phyloP scores from a whole-genome alignment of 2,888 invertebrate species.

The Augochlorella aurata region DNA sequence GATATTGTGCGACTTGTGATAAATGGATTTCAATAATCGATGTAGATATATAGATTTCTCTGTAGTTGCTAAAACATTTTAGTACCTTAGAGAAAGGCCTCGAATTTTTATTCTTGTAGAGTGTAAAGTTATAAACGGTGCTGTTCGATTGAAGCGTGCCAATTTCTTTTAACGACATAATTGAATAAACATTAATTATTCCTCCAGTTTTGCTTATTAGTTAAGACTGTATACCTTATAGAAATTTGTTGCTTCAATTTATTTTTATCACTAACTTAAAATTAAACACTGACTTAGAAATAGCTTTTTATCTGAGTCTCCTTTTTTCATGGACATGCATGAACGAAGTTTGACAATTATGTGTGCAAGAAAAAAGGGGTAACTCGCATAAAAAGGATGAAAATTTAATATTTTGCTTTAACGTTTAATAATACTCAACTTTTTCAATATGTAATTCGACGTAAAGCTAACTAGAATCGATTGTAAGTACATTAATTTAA shows the following conservation, averaged over 20 bases:
- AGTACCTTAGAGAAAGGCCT: conserved; percentile 29
- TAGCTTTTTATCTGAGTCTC: too few species aligned
- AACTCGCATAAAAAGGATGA: too few species aligned
- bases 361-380: too few species aligned
- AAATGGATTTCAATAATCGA: conserved; percentile 31
- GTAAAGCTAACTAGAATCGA: too few species aligned
- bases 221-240: neutral
- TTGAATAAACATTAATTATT: conserved; percentile 24
- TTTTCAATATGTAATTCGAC: too few species aligned
- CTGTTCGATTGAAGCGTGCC: conserved; percentile 22
- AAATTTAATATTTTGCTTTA: too few species aligned
- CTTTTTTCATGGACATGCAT: too few species aligned
- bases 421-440: too few species aligned
- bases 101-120: conserved; percentile 40
- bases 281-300: too few species aligned
- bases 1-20: conserved; percentile 34
- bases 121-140: conserved; percentile 2
- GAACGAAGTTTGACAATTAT: too few species aligned
- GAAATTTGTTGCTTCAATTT: neutral
- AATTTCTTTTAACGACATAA: conserved; percentile 24
- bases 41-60: conserved; percentile 17
- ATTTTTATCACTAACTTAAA: neutral
- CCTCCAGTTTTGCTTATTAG: conserved; percentile 2
- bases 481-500: neutral
- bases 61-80: conserved; percentile 20